Evolutionary conservation across 2,113 vertebrate species (phyloP).

Genomic region (Vulpes ferrilata): DNA sequence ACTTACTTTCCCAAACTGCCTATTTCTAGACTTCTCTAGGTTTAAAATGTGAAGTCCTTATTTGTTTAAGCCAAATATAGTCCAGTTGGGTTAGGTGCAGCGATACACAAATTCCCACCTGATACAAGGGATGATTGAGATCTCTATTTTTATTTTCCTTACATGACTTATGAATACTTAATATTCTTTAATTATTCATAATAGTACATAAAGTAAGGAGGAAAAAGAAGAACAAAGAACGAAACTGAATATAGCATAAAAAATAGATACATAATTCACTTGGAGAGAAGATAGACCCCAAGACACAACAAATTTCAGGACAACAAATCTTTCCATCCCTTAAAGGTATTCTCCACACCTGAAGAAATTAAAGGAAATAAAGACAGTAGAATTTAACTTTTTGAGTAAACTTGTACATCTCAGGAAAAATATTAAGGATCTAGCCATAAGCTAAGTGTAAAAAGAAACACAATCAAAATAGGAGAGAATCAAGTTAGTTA

Average conservation of each 20-base stretch:
- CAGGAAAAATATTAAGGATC: neutral
- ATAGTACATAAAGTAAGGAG: neutral
- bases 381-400: neutral
- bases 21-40: neutral
- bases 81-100: neutral
- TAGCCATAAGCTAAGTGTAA: neutral
- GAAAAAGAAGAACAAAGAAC: neutral
- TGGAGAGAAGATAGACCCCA: neutral
- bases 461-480: neutral
- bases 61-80: neutral
- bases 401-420: neutral
- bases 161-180: neutral
- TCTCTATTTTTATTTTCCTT: neutral
- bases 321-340: neutral
- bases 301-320: neutral
- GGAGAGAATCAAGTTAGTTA: slow-evolving; percentile 8
- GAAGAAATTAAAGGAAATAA: neutral
- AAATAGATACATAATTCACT: neutral
- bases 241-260: neutral
- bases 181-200: neutral
- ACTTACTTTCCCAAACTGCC: neutral
- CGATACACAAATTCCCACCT: neutral
- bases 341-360: neutral
- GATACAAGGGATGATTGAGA: neutral
- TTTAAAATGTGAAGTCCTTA: neutral